Conservation (phyloP, 1,140 invertebrate species). For the Uloborus diversus region DNA sequence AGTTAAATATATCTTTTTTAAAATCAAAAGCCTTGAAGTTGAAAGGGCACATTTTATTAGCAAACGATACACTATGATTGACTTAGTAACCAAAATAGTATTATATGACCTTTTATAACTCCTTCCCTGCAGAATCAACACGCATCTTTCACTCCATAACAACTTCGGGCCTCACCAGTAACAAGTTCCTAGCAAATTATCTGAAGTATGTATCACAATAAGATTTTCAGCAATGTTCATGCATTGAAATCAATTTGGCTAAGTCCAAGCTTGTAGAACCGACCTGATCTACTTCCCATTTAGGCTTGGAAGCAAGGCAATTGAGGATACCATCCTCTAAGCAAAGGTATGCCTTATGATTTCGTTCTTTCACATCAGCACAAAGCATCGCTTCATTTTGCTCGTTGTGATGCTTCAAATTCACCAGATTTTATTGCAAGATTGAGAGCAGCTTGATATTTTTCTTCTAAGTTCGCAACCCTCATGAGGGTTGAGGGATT, state of each 20-base stretch:
- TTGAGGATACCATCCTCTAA: slow-evolving; percentile 31
- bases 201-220: slow-evolving; percentile 26
- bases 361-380: not conserved
- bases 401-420: slow-evolving; percentile 2
- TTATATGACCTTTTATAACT: not conserved
- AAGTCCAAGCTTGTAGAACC: no score
- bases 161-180: not conserved
- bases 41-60: not conserved
- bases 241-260: no score
- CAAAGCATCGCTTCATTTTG: slow-evolving; percentile 1
- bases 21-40: slow-evolving; percentile 12
- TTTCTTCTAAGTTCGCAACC: slow-evolving; percentile 7
- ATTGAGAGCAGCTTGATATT: not conserved
- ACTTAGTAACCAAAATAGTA: slow-evolving; percentile 46
- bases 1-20: slow-evolving; percentile 7
- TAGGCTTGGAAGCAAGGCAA: not conserved
- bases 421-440: slow-evolving; percentile 5
- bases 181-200: slow-evolving; percentile 1
- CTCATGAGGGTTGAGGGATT: not conserved
- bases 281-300: no score
- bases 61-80: not conserved
- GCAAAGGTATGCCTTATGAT: no score
- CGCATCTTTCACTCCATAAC: not conserved
- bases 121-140: slow-evolving; percentile 10
- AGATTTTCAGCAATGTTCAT: not conserved